Percentiles rank a stretch among this genome's conserved stretches.
These are phyloP conservation scores for Gisinianus flammeolus DNA, from an alignment of 2,888 invertebrate genomes.

Conservation along the genomic window DNA sequence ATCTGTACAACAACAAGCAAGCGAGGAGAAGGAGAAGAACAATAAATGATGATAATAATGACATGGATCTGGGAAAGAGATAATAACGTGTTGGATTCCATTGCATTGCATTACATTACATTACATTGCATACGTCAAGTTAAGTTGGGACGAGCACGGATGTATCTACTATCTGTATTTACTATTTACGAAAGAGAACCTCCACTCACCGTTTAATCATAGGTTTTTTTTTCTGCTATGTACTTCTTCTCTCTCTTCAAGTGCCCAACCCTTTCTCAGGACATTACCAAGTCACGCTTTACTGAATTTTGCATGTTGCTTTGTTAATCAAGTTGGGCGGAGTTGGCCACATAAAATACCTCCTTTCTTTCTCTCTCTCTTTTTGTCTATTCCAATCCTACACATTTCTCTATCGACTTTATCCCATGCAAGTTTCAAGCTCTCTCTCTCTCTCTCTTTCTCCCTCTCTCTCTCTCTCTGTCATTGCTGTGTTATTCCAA, in stretches of 20 bases:
- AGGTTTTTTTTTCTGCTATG: conserved; percentile 42
- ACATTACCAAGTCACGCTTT: conserved; percentile 53
- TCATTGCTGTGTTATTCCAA: too few species aligned
- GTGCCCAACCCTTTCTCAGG: conserved; percentile 57
- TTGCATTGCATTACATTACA: conserved; percentile 13
- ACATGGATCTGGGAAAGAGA: conserved; percentile 39
- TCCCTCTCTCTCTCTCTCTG: too few species aligned
- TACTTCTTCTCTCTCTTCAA: conserved; percentile 38
- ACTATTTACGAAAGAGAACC: conserved; percentile 10
- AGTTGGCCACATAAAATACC: conserved; percentile 38
- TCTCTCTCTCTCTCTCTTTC: too few species aligned
- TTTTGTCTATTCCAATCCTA: conserved; percentile 2
- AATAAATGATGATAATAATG: conserved; percentile 43
- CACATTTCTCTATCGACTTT: too few species aligned
- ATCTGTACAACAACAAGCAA: too few species aligned
- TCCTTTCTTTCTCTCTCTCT: conserved; percentile 18
- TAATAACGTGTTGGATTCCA: conserved; percentile 48
- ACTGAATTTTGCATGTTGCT: conserved; percentile 48
- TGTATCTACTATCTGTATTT: background rate
- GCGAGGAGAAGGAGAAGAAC: too few species aligned
- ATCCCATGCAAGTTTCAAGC: too few species aligned
- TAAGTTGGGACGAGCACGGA: conserved; percentile 40
- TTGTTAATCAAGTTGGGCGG: conserved; percentile 49
- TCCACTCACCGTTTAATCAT: conserved; percentile 52
- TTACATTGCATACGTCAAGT: background rate